These are phyloP conservation scores for Lochmaea capreae DNA, from an alignment of 2,888 invertebrate genomes.

Conservation along the genomic window DNA sequence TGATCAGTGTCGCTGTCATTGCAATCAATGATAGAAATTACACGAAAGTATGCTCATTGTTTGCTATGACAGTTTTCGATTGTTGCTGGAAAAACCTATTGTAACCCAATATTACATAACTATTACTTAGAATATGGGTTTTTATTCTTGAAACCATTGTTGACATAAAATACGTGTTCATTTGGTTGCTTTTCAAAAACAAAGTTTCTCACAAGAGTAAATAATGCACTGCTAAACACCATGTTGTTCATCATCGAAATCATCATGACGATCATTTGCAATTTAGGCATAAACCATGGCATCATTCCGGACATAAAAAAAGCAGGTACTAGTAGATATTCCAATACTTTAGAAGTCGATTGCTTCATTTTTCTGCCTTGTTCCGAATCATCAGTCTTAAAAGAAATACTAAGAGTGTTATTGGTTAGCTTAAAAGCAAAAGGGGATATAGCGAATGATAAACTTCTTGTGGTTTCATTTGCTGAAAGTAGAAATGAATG, in stretches of 20 bases:
- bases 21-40: too few species aligned
- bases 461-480: neutral
- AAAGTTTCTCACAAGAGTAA: constrained; percentile 70
- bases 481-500: neutral
- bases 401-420: constrained; percentile 28
- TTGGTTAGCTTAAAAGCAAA: constrained; percentile 23
- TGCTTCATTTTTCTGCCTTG: constrained; percentile 42
- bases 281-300: constrained; percentile 75
- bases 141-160: constrained; percentile 69
- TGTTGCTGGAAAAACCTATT: too few species aligned
- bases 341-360: constrained; percentile 35
- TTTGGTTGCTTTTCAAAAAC: constrained; percentile 69
- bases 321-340: constrained; percentile 67
- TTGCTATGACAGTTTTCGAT: too few species aligned
- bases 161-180: constrained; percentile 71
- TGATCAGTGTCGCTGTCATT: too few species aligned
- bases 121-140: constrained; percentile 14
- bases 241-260: constrained; percentile 75
- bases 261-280: constrained; percentile 74
- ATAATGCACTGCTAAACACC: constrained; percentile 73
- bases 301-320: constrained; percentile 75
- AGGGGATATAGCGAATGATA: neutral
- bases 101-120: neutral
- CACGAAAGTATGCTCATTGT: too few species aligned
- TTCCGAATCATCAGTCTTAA: constrained; percentile 10